Evolutionary conservation across 2,797 vertebrate species (phyloP), one percentile per base, ranked within the genome.

Genomic region (Molossus molossus): DNA sequence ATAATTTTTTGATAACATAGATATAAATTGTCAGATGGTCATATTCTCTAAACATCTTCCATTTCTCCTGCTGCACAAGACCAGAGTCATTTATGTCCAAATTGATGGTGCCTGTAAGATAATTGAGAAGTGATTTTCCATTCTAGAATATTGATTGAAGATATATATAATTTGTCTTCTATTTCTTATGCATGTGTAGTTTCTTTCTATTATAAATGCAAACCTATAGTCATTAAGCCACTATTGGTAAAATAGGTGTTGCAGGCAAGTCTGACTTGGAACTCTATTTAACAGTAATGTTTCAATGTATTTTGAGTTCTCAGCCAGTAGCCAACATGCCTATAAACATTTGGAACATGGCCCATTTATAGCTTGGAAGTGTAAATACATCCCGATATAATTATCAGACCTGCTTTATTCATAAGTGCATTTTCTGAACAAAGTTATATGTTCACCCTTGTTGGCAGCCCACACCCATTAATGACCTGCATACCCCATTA

Each of bases 381-480:
- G 69, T 96, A 95, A 96, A 91, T 96, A 95, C 89, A 64, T 86
- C 53, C 45, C 92, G 88, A 45, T 92, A 72, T 87, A 95, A 92
- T 94, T 82, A 90, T 95, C 87, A 96, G 67, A 83, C 67, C 23
- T 64, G 65, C 25, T 85, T 96, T 96, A 96, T 89, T 95, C 72
- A 13, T n/a, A 80, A 84, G 91, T 90, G 33, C 64, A 85, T 94
- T 96, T 83, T 75, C 73, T 92, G 94, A 69, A 29, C 23, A 79
- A 96, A 96, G 96, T 85, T 94, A 57, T 90, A 67, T 62, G 67
- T 65, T 85, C 90, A 69, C 85, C 96, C 84, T 92, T 92, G 76
- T 90, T 96, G 64, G 91, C 89, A 95, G 72, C 72, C 65, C 21
- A 55, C 11, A 75, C 33, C 67, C 75, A 72, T 94, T 96, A 75